Evolutionary conservation across 2,797 vertebrate genomes (phyloP).

Genomic region (Cynodonichthys magdalenae): DNA sequence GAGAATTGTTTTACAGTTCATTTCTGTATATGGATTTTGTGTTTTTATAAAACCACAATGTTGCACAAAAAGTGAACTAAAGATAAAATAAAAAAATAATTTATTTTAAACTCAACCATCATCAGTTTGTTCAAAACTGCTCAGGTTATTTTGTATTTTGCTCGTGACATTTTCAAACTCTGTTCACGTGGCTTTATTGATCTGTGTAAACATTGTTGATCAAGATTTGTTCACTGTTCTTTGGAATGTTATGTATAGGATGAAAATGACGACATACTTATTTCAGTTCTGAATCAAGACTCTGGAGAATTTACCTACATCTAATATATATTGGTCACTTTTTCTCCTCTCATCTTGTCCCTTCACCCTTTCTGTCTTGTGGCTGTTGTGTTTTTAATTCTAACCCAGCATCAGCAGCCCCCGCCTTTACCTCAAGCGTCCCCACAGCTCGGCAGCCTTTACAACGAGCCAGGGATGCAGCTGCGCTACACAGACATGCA

Average conservation of each 20-base stretch:
- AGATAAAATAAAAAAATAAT: background rate
- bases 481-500: slow-evolving; percentile 84
- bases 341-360: slow-evolving; percentile 7
- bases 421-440: slow-evolving; percentile 85
- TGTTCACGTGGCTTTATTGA: slow-evolving; percentile 5
- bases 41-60: too few species aligned
- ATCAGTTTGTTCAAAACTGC: background rate
- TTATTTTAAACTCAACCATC: background rate
- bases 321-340: background rate
- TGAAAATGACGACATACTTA: background rate
- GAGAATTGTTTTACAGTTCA: too few species aligned
- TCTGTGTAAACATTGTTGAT: background rate
- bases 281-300: slow-evolving; percentile 9
- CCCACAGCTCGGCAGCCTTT: slow-evolving; percentile 82
- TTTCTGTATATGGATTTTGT: too few species aligned
- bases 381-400: slow-evolving; percentile 69
- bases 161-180: background rate
- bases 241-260: background rate
- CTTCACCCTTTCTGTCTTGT: slow-evolving; percentile 24
- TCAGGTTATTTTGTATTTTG: background rate
- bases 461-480: slow-evolving; percentile 81
- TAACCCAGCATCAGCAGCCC: slow-evolving; percentile 78
- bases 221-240: background rate
- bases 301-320: slow-evolving; percentile 8
- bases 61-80: background rate